A percentile compares a stretch with the other conserved stretches of the same genome.
Conservation (phyloP, 2,797 vertebrate species). For the Benthosema pterotum region DNA sequence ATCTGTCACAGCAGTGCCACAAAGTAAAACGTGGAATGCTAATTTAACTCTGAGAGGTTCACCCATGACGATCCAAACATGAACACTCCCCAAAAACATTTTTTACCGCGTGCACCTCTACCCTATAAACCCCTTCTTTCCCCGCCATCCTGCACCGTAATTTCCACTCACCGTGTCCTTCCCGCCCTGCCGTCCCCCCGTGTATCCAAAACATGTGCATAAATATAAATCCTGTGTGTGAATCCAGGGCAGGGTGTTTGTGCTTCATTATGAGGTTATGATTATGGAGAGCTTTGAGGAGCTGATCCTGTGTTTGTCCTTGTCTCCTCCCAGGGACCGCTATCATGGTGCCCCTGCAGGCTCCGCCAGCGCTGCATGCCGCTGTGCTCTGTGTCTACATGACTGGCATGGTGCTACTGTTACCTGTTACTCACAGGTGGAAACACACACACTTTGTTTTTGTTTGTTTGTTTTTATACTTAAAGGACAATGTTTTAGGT, state of each 20-base stretch:
- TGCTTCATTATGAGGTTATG: slow-evolving; percentile 27
- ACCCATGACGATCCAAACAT: too few species aligned
- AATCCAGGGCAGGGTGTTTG: slow-evolving; percentile 30
- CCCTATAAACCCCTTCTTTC: too few species aligned
- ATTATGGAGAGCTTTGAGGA: slow-evolving; percentile 23
- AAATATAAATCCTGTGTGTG: slow-evolving; percentile 13
- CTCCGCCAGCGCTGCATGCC: slow-evolving; percentile 19
- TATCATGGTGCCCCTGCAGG: slow-evolving; percentile 5
- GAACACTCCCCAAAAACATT: too few species aligned
- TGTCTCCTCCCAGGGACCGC: neutral
- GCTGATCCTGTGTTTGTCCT: slow-evolving; percentile 42
- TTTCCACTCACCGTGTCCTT: neutral
- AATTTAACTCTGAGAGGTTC: too few species aligned
- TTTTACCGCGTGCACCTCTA: slow-evolving; percentile 12
- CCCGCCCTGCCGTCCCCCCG: neutral
- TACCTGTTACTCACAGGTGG: too few species aligned
- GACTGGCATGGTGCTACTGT: slow-evolving; percentile 30
- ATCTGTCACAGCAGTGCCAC: slow-evolving; percentile 19
- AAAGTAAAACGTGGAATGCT: too few species aligned
- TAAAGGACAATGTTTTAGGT: too few species aligned
- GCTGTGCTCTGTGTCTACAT: slow-evolving; percentile 21
- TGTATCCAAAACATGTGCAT: neutral
- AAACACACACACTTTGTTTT: too few species aligned
- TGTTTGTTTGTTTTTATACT: too few species aligned
- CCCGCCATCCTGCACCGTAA: neutral